Base-by-base conservation (phyloP, 2,113 vertebrate species). In the Clupea harengus region DNA sequence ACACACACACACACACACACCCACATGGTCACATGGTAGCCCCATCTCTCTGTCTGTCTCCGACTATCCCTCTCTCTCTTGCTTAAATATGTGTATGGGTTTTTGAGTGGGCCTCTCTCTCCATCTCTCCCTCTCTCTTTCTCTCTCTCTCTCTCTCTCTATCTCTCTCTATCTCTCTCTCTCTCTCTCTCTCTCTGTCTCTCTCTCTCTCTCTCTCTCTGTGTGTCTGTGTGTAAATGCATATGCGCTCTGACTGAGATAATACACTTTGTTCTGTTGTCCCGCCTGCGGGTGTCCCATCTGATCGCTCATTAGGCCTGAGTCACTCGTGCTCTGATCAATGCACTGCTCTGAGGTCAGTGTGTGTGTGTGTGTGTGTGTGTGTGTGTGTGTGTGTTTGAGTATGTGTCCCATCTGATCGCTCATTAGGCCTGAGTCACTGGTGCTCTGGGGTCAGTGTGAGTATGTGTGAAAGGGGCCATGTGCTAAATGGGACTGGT, bases 301-400 rank as follows among this genome's bases (percentile, higher is more conserved):
- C 28, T 32, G 3, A 78, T 78, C 72, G 3, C 72, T 13, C 28
- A 78, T 78, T 32, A 39, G 28, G 72, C 72, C 32, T 32, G 3
- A 78, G 32, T 78, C 72, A 78, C 28, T 39, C 13, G 10, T 39
- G 72, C 28, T 15, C 72, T 15, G 11, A 78, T 78, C 32, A 6
- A 78, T 39, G 72, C 72, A 28, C 28, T 78, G 32, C 72, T 17
- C 28, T 78, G 64, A 32, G 7, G 28, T 78, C 72, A 75, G 25
- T 67, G 64, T 67, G 64, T 28, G 64, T 28, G 64, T 67, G n/a
- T 67, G 64, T 67, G 64, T 67, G 60, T 67, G 60, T 67, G 60
- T 54, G 10, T 54, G 11, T 60, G 57, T n/a, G 18, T 20, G 15
- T 60, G 18, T 22, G 57, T 60, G 20, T 39, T 39, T 39, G 39